Base-by-base conservation (phyloP, 2,888 invertebrate genomes). In the Drosophila pseudotakahashii region DNA sequence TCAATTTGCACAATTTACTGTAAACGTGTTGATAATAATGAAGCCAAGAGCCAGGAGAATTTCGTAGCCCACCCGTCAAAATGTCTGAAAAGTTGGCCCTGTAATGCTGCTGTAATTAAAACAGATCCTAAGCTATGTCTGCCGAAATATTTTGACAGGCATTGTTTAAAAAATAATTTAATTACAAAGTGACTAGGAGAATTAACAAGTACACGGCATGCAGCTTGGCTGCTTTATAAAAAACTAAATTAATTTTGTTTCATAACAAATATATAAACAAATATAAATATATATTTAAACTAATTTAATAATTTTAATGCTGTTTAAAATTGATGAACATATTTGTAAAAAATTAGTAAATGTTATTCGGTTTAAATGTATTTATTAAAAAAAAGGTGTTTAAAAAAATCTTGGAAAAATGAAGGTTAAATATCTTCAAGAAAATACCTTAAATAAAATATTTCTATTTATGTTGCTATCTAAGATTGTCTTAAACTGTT, bases 11-110 rank as follows among this genome's bases (percentile, higher is more conserved):
- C 72, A 71, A 79, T 81, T 79, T 77, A 64, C 63, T 67, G 79
- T 64, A 69, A 86, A 79, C 78, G 70, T 81, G 84, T 77, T 78
- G 84, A 86, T 78, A 81, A 76, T 83, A 81, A 76, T 76, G 74
- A 67, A 68, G 52, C 26, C 41, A 9, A 19, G 42, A 54, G 23
- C 36, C 60, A 10, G 19, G 44, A 55, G 52, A 50, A 48, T 62
- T 58, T 44, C 50, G 10, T 14, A n/a, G 32, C 64, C 55, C n/a
- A 11, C 37, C 64, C 55, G 36, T 67, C 67, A 64, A 50, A 55
- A 50, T 66, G 54, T 64, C 44, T 16, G 50, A 50, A 50, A 51
- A 67, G 41, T 63, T 63, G 41, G 36, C 34, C 45, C 52, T 23
- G 62, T 7, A 30, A 30, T 7, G 16, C 34, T 55, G 34, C 37